These are phyloP conservation scores for Acronicta alni DNA, from an alignment of 2,888 invertebrate genomes.

Conservation along the genomic window DNA sequence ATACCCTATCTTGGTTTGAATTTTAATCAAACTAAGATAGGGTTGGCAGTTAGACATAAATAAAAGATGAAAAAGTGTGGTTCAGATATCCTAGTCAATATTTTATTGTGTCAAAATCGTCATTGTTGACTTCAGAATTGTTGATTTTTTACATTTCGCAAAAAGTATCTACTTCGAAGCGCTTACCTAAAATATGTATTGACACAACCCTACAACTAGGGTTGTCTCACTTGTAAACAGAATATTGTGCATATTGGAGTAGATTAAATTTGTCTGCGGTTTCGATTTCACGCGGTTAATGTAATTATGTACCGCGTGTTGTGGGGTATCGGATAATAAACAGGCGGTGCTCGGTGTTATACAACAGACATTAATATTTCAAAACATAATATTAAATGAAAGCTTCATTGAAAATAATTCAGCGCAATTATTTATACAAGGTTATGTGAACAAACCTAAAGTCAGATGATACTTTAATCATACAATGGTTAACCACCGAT, in stretches of 20 bases:
- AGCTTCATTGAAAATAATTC: neutral
- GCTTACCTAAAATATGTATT: neutral
- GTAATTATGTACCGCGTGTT: constrained; percentile 28
- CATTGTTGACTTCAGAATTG: too few relatives aligned
- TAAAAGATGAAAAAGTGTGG: too few relatives aligned
- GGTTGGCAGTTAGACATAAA: neutral
- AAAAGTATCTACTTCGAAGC: too few relatives aligned
- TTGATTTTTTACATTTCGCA: too few relatives aligned
- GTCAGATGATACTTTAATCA: neutral
- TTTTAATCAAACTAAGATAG: neutral
- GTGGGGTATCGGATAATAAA: constrained; percentile 8
- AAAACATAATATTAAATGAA: neutral
- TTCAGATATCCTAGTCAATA: too few relatives aligned
- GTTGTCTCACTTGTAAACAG: neutral
- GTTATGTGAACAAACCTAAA: neutral
- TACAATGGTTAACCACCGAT: too few relatives aligned
- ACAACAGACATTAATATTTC: constrained; percentile 1
- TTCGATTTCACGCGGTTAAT: constrained; percentile 27
- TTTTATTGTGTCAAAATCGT: too few relatives aligned
- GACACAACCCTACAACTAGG: neutral
- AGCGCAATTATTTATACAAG: neutral
- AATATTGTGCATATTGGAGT: constrained; percentile 11
- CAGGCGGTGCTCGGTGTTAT: constrained; percentile 1
- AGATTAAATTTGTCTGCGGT: constrained; percentile 27
- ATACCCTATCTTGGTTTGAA: too few relatives aligned